Conservation (phyloP, 1,140 invertebrate genomes). For the Drosophila lacertosa region DNA sequence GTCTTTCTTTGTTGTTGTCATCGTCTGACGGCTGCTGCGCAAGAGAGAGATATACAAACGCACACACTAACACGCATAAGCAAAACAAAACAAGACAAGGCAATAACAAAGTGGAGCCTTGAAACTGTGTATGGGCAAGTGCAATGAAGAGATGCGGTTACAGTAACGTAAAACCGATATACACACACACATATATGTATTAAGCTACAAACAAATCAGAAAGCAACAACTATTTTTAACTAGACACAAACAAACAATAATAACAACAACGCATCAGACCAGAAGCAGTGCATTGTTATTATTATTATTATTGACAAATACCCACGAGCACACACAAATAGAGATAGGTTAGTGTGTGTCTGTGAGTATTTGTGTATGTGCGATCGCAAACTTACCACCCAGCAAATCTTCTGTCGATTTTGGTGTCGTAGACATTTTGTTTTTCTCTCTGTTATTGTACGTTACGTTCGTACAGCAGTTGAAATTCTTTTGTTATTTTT, state of each 20-base stretch:
- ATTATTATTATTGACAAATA: conserved; percentile 51
- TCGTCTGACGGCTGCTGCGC: conserved; percentile 40
- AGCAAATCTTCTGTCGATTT: conserved; percentile 79
- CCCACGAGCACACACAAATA: conserved; percentile 16
- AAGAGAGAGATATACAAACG: conserved; percentile 33
- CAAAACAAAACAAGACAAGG: conserved; percentile 60
- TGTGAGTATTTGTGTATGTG: conserved; percentile 8
- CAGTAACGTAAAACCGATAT: conserved; percentile 27
- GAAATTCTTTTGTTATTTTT: conserved; percentile 38
- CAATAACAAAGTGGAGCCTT: conserved; percentile 70
- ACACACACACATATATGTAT: conserved; percentile 32
- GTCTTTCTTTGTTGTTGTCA: conserved; percentile 65
- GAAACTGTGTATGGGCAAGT: conserved; percentile 58
- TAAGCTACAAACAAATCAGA: conserved; percentile 40
- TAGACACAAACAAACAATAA: conserved; percentile 45
- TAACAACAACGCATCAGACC: conserved; percentile 32
- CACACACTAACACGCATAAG: conserved; percentile 12
- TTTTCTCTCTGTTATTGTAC: conserved; percentile 49
- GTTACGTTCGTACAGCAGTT: conserved; percentile 27
- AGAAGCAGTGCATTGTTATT: conserved; percentile 43
- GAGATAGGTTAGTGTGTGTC: neutral
- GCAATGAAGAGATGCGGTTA: conserved; percentile 54
- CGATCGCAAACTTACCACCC: conserved; percentile 69
- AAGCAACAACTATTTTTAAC: conserved; percentile 47
- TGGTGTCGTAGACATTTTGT: conserved; percentile 81